These are phyloP conservation scores for Netelia inedita DNA, from an alignment of 2,888 invertebrate species.

Conservation along the genomic window DNA sequence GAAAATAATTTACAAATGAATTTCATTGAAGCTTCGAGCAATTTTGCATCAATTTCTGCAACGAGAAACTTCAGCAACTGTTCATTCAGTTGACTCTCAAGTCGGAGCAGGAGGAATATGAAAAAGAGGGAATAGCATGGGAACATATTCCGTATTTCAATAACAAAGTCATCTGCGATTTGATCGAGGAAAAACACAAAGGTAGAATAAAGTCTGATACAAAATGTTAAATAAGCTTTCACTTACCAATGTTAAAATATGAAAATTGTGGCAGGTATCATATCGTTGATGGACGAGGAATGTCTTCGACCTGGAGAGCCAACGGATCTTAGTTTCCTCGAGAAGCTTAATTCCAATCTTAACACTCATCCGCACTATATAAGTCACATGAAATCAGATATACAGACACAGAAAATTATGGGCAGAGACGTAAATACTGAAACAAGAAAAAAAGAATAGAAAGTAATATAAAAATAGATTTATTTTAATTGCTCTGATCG, in stretches of 20 bases:
- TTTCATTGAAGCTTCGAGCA: constrained; percentile 91
- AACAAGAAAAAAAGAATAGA: constrained; percentile 14
- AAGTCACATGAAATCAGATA: constrained; percentile 92
- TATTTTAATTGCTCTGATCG: neutral
- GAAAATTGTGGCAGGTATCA: constrained; percentile 88
- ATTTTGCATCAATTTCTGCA: constrained; percentile 98
- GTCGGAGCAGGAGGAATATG: constrained; percentile 97
- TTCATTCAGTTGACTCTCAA: constrained; percentile 96
- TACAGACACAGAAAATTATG: constrained; percentile 93
- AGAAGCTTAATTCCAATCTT: constrained; percentile 91
- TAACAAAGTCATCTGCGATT: constrained; percentile 96
- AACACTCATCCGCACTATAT: constrained; percentile 93
- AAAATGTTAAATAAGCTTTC: neutral
- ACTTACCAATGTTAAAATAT: neutral
- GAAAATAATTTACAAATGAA: neutral
- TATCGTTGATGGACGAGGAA: constrained; percentile 95
- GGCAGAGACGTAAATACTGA: constrained; percentile 90
- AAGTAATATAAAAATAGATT: neutral
- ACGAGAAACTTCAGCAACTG: constrained; percentile 97
- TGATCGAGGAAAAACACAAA: constrained; percentile 95
- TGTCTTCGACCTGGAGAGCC: constrained; percentile 96
- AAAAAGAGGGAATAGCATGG: constrained; percentile 96
- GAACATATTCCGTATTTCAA: constrained; percentile 95
- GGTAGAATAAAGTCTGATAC: constrained; percentile 85
- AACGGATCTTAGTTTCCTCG: constrained; percentile 92